Evolutionary conservation across 2,888 invertebrate genomes (phyloP).

Genomic region (Stomorhina lunata): DNA sequence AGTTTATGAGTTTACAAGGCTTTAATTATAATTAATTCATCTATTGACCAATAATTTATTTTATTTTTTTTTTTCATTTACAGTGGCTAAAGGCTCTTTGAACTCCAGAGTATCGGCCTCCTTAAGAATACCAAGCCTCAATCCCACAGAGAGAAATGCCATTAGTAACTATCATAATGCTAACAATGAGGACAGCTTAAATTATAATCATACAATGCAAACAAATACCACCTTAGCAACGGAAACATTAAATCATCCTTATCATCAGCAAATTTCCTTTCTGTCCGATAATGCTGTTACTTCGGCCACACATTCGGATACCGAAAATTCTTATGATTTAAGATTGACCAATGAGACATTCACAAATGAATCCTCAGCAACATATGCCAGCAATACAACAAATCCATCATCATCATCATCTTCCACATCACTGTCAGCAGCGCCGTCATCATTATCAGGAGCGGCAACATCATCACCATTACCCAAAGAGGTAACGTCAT

Average conservation of each 20-base stretch:
- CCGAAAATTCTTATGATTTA: conserved; percentile 33
- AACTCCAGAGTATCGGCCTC: conserved; percentile 55
- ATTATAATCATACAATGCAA: conserved; percentile 11
- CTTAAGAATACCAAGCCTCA: conserved; percentile 28
- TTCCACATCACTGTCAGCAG: neutral
- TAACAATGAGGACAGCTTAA: neutral
- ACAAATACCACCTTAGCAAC: conserved; percentile 16
- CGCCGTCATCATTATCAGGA: conserved; percentile 56
- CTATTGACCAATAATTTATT: too few species aligned
- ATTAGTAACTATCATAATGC: neutral
- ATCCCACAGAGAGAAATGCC: neutral
- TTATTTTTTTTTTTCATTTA: conserved; percentile 48
- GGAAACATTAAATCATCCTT: conserved; percentile 20
- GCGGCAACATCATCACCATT: conserved; percentile 56
- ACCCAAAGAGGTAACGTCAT: conserved; percentile 48
- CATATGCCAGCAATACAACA: conserved; percentile 44
- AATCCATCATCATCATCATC: conserved; percentile 48
- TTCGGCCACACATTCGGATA: conserved; percentile 49
- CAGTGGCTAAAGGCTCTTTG: conserved; percentile 71
- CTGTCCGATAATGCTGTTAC: conserved; percentile 57
- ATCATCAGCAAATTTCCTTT: conserved; percentile 21
- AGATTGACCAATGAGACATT: conserved; percentile 25
- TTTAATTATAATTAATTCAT: too few species aligned
- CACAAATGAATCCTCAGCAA: conserved; percentile 31
- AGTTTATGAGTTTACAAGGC: neutral